Base-by-base conservation (phyloP, 1,140 invertebrate species). In the Spodoptera frugiperda region DNA sequence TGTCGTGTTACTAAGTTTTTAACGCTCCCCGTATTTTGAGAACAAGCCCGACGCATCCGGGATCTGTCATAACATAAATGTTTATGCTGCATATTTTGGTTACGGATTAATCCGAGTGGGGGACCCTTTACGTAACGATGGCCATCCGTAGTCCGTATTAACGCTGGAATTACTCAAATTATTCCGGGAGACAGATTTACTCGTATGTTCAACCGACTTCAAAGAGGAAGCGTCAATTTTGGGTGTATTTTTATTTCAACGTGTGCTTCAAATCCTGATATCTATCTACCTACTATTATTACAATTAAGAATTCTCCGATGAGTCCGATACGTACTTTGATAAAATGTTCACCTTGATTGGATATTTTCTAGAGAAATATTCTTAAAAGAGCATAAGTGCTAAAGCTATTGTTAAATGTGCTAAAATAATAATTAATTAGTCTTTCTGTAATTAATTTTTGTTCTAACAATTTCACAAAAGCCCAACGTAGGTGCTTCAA, bases 71-170 rank as follows among this genome's bases (percentile, higher is more conserved):
- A 57, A 57, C 53, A 71, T 71, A 54, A 55, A 71, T 71, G 68
- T 71, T 71, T 71, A 71, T 57, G 53, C n/a, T 71, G 68, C 53
- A 51, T 55, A 71, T 71, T 71, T 71, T 71, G 68, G 68, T 71
- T 46, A 44, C 49, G 51, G 68, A 54, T 54, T 57, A 71, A 71
- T 19, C 68, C 53, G 68, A n/a, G 12, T 15, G 30, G 25, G 61
- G 61, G 39, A 46, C 65, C 65, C 65, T 51, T 68, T 25, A 15
- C 12, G 48, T 51, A 53, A 68, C 65, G 21, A 33, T 17, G 57
- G 30, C 14, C 57, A 21, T 57, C 49, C 14, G 67, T 53, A 51
- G n/a, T 55, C 49, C 19, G 11, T 53, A 51, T 30, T 53, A 57
- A 54, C 9, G 53, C 55, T 51, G n/a, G 33, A 57, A 57, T 71